Percentiles rank a stretch among this genome's conserved stretches.
Conservation (phyloP, 2,797 vertebrate genomes). For the Coendou prehensilis region DNA sequence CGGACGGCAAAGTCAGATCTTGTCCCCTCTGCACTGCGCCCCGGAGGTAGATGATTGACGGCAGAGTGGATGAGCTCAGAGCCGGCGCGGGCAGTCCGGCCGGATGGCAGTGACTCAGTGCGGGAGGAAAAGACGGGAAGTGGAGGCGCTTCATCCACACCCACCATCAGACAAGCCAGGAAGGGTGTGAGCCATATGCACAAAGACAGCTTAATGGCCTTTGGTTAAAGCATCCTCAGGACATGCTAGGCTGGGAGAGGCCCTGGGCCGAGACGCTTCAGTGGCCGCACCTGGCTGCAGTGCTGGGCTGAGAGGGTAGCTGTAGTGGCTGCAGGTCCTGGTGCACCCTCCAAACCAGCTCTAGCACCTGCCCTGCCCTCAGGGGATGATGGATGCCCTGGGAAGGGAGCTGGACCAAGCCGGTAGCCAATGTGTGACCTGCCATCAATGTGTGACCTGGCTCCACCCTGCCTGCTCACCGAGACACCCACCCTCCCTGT, state of each 20-base stretch:
- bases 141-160: background rate
- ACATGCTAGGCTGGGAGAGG: background rate
- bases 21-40: slow-evolving; percentile 16
- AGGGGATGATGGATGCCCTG: background rate
- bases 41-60: slow-evolving; percentile 79
- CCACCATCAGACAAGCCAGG: background rate
- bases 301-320: background rate
- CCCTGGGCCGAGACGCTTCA: rapidly evolving
- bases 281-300: too few species aligned
- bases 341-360: rapidly evolving
- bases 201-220: slow-evolving; percentile 57
- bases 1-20: background rate
- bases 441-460: rapidly evolving
- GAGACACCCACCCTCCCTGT: rapidly evolving
- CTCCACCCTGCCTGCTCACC: background rate
- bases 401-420: background rate
- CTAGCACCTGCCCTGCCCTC: background rate
- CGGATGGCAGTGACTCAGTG: slow-evolving; percentile 63
- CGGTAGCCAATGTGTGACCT: rapidly evolving
- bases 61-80: slow-evolving; percentile 83
- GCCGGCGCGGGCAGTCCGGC: slow-evolving; percentile 78
- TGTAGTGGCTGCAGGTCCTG: rapidly evolving
- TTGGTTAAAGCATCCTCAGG: background rate
- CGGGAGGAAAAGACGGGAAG: background rate
- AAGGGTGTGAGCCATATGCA: background rate